phyloP scores from a whole-genome alignment of 2,797 vertebrate genomes.

The Cephalopachus bancanus region DNA sequence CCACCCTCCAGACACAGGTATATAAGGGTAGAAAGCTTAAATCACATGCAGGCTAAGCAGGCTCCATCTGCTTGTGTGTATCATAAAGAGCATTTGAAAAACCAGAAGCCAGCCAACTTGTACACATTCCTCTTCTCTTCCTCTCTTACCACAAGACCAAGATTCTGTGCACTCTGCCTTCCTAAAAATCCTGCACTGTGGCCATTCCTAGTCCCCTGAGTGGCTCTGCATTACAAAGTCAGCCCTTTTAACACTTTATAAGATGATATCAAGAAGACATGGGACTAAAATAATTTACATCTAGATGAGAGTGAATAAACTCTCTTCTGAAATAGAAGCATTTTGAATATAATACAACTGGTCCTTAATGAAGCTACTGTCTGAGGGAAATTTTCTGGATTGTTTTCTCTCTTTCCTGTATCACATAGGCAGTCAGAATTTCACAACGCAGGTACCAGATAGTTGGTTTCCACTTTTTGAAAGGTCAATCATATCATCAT shows the following conservation, averaged over 20 bases:
- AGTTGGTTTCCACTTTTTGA: not conserved
- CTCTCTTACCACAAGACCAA: constrained; percentile 25
- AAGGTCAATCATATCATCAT: constrained; percentile 34
- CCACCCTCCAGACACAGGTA: not conserved
- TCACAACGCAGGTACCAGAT: not conserved
- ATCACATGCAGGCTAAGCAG: not conserved
- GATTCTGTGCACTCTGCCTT: constrained; percentile 46
- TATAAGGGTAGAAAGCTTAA: not conserved
- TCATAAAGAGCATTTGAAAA: constrained; percentile 43
- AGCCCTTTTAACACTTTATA: not conserved
- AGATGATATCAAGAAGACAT: not conserved
- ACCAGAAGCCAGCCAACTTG: constrained; percentile 60
- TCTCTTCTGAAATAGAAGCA: not conserved
- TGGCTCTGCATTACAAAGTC: not conserved
- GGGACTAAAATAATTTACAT: not conserved
- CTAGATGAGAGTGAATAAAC: not conserved
- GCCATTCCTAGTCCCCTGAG: not conserved
- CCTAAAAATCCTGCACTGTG: not conserved
- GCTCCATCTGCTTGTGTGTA: not conserved
- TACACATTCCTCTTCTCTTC: constrained; percentile 36
- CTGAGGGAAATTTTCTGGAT: not conserved
- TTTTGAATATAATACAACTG: not conserved
- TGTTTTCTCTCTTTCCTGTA: not conserved
- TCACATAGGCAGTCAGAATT: not conserved
- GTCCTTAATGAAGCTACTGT: not conserved